Conservation (phyloP, 2,113 vertebrate genomes). For the Trochalopteron elliotii region DNA sequence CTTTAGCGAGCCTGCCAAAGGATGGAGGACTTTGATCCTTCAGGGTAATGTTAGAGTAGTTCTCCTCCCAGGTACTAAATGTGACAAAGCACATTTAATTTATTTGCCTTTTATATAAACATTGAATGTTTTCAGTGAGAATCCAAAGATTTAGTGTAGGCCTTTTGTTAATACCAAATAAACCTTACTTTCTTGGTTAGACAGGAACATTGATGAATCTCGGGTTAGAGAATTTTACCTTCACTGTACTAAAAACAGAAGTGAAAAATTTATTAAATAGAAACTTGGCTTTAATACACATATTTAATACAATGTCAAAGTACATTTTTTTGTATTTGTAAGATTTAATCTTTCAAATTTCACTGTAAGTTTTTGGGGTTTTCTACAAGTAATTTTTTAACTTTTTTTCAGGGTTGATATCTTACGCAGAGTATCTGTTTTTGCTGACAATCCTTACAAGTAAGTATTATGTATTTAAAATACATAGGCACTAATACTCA, state of each 20-base stretch:
- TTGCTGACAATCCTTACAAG: constrained; percentile 95
- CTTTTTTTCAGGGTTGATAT: constrained; percentile 88
- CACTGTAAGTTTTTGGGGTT: neutral
- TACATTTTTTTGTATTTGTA: neutral
- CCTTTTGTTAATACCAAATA: constrained; percentile 58
- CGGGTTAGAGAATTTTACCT: constrained; percentile 4
- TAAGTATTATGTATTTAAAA: constrained; percentile 75
- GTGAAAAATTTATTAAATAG: neutral
- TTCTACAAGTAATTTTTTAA: neutral
- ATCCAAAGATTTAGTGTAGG: constrained; percentile 42
- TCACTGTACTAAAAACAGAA: constrained; percentile 12
- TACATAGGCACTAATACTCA: neutral
- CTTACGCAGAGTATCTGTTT: constrained; percentile 96
- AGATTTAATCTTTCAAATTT: neutral
- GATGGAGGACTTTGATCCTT: constrained; percentile 76
- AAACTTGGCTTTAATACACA: neutral
- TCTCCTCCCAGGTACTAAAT: constrained; percentile 70
- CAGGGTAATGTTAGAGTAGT: constrained; percentile 52
- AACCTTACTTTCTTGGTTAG: constrained; percentile 52
- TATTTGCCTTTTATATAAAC: constrained; percentile 67
- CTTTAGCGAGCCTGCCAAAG: constrained; percentile 40
- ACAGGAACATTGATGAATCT: constrained; percentile 9
- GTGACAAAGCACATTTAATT: constrained; percentile 70
- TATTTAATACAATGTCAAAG: neutral
- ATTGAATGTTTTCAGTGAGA: constrained; percentile 56